phyloP scores from a whole-genome alignment of 2,888 invertebrate species.

The Zaprionus bogoriensis region DNA sequence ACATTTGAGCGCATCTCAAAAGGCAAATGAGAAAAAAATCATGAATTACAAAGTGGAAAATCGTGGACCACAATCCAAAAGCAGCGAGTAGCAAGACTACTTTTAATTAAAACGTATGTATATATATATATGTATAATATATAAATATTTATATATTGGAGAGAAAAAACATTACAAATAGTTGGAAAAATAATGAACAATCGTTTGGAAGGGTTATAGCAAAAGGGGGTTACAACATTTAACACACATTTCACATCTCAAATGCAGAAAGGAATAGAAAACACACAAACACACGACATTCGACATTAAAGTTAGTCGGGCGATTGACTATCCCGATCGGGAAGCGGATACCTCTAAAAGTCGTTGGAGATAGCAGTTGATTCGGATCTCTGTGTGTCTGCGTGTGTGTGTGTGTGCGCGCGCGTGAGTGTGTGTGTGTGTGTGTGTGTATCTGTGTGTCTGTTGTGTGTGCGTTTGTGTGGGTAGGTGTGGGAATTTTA shows the following conservation, averaged over 20 bases:
- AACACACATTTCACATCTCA: slow-evolving; percentile 47
- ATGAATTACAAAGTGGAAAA: slow-evolving; percentile 3
- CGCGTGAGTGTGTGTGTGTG: slow-evolving; percentile 1
- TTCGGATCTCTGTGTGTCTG: slow-evolving; percentile 9
- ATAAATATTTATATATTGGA: slow-evolving; percentile 13
- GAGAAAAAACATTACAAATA: slow-evolving; percentile 6
- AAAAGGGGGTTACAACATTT: slow-evolving; percentile 37
- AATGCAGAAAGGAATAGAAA: slow-evolving; percentile 38
- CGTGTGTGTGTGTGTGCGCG: not conserved
- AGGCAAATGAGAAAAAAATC: slow-evolving; percentile 1
- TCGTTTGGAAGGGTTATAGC: slow-evolving; percentile 15
- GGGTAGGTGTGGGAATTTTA: slow-evolving; percentile 17
- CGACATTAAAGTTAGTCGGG: slow-evolving; percentile 20
- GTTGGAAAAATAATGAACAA: slow-evolving; percentile 11
- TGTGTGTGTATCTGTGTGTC: slow-evolving; percentile 1
- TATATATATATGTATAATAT: slow-evolving; percentile 20
- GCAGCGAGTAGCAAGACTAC: slow-evolving; percentile 58
- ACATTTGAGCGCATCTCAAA: slow-evolving; percentile 55
- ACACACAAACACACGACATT: slow-evolving; percentile 42
- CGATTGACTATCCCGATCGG: no score
- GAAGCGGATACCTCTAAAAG: no score
- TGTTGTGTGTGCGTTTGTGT: slow-evolving; percentile 14
- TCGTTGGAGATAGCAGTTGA: not conserved
- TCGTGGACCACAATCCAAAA: slow-evolving; percentile 42
- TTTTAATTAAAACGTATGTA: slow-evolving; percentile 22